Base-by-base conservation (phyloP, 2,888 invertebrate species). In the Drosophila emarginata region DNA sequence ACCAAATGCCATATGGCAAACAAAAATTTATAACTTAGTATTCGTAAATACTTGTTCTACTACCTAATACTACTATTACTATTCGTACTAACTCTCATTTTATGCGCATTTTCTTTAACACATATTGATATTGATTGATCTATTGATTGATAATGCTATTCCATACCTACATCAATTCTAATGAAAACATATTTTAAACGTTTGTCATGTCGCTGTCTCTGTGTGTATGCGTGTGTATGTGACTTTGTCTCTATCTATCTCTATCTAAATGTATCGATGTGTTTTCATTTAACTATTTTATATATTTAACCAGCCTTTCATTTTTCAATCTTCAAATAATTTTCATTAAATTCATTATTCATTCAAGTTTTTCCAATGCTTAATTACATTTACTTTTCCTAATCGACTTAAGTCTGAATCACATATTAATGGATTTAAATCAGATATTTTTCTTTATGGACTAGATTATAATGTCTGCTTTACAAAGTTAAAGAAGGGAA, bases 21-120 rank as follows among this genome's bases (percentile, higher is more conserved):
- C 77, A 82, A 73, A 76, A 70, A 76, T 84, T 75, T 75, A 72
- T 83, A 78, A 80, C 74, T 72, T 83, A 86, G 88, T 78, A 85
- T 80, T 76, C 83, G 88, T 88, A 86, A 79, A 76, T 72, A 78
- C 78, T 73, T 79, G 73, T 68, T 73, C 80, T 74, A 82, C 80
- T 74, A 82, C 72, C 71, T 86, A 74, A 18, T 45, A 45, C 45
- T 45, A 45, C 40, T 45, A 45, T 32, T 9, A 32, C 32, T 32
- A 32, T 39, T 39, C 39, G 39, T 45, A 45, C 45, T 45, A 45
- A 45, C 45, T 45, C 45, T 45, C 75, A 75, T 74, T 60, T 70
- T 75, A 71, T 83, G 88, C 83, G 86, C 86, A 83, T 87, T 88
- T 83, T 87, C 73, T 83, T 74, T 67, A 68, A 80, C 73, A 86